Evolutionary conservation across 1,140 invertebrate genomes (phyloP), one percentile per base, ranked within the genome.

Genomic region (Cotesia chilonis): DNA sequence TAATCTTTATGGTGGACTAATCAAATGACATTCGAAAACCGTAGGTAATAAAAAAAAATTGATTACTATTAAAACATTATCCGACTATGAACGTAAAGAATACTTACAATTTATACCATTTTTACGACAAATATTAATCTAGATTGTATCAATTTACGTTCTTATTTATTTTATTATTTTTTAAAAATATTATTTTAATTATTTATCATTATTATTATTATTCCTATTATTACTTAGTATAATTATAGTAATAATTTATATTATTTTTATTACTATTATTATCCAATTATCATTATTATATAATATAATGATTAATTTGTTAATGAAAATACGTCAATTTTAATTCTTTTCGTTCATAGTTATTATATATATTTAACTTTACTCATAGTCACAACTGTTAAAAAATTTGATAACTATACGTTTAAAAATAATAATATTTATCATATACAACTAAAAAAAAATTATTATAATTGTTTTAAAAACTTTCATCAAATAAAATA

Each of bases 371-470:
- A 28, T 54, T 61, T 38, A 54, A 64, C 59, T 41, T 41, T 68
- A 73, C 52, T 20, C n/a, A 57, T 73, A 73, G 60, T 68, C 41
- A 59, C 59, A 73, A 52, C 66, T 73, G 68, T 38, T n/a, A 69
- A 63, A 57, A 64, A 69, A 64, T 71, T 28, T 10, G 6, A 66
- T 47, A 36, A n/a, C 10, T 20, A 67, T 57, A 51, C 9, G 47
- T 12, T 54, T 59, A 20, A 41, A 72, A 67, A 72, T 35, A 67
- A 37, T 60, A 3, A 52, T 35, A 68, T 36, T 9, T 60, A 10
- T 20, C 0, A 60, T 60, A 4, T 20, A 57, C n/a, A n/a, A 9
- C 35, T 9, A 37, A 69, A 65, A 4, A 73, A 69, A 64, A 17
- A 57, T 59, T 52, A 14, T 55, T 64, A 47, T 47, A 47, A 47